Percentiles rank a stretch among this genome's conserved stretches.
phyloP scores from a whole-genome alignment of 2,888 invertebrate genomes.

The Dromius quadrimaculatus region DNA sequence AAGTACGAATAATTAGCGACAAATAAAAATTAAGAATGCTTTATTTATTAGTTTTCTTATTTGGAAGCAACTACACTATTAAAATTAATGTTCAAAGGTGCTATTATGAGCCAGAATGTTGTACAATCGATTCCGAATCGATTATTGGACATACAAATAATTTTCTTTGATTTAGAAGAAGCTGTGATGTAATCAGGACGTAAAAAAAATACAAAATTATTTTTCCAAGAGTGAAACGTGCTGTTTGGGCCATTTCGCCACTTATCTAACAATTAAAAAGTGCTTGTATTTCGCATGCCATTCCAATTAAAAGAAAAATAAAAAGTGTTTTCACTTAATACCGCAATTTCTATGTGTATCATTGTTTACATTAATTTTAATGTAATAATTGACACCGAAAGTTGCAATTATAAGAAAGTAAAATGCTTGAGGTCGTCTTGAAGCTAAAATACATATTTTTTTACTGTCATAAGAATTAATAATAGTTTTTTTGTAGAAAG shows the following conservation, averaged over 20 bases:
- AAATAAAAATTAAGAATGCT: too few species aligned
- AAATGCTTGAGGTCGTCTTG: constrained; percentile 1
- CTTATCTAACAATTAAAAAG: constrained; percentile 11
- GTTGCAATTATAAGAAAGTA: constrained; percentile 8
- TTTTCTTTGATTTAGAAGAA: too few species aligned
- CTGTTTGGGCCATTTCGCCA: constrained; percentile 6
- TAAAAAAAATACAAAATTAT: too few species aligned
- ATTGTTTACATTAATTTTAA: constrained; percentile 7
- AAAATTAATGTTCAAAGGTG: too few species aligned
- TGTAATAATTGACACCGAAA: neutral
- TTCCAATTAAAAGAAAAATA: constrained; percentile 18
- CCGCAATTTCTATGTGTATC: neutral
- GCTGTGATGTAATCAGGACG: too few species aligned
- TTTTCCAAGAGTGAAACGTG: neutral
- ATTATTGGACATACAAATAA: too few species aligned
- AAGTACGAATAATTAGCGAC: too few species aligned
- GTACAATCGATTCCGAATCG: too few species aligned
- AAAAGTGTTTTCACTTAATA: constrained; percentile 25
- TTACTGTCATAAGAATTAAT: neutral
- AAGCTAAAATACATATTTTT: neutral
- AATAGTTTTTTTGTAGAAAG: too few species aligned
- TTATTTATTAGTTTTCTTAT: too few species aligned
- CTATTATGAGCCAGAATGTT: too few species aligned
- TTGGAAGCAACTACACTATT: too few species aligned
- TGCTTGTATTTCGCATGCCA: neutral